A percentile compares a stretch with the other conserved stretches of the same genome.
These are phyloP conservation scores for Zosterops japonicus DNA, from an alignment of 2,113 vertebrate species.

Conservation along the genomic window DNA sequence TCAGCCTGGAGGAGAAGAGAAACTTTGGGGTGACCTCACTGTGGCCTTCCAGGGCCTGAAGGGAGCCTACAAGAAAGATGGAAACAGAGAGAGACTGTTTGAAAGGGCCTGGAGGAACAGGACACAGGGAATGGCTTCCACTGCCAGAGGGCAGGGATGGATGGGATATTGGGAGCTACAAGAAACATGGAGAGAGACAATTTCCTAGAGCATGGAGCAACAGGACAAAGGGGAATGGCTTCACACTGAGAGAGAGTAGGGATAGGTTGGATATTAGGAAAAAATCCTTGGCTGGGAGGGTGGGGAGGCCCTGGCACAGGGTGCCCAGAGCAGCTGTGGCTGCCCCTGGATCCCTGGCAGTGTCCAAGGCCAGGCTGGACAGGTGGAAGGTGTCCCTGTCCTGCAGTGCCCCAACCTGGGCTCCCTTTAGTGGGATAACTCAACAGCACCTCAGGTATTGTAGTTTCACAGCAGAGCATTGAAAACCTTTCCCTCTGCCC, in stretches of 20 bases:
- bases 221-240: background rate
- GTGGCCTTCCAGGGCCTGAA: background rate
- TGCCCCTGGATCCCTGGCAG: background rate
- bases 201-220: background rate
- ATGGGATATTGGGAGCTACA: background rate
- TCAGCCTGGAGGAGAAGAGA: background rate
- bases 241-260: background rate
- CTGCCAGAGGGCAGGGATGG: fast-evolving
- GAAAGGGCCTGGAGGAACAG: background rate
- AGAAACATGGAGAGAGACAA: too few relatives aligned
- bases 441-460: background rate
- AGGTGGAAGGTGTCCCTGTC: background rate
- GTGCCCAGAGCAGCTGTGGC: background rate
- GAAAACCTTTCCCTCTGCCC: background rate
- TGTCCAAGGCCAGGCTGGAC: background rate
- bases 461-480: background rate
- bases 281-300: background rate
- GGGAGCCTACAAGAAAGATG: background rate
- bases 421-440: background rate
- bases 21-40: background rate
- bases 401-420: background rate
- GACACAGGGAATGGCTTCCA: background rate
- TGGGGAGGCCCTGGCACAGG: background rate
- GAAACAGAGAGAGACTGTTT: background rate
- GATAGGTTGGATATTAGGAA: fast-evolving